Evolutionary conservation across 2,888 invertebrate genomes (phyloP).

Genomic region (Andrena bicolor): DNA sequence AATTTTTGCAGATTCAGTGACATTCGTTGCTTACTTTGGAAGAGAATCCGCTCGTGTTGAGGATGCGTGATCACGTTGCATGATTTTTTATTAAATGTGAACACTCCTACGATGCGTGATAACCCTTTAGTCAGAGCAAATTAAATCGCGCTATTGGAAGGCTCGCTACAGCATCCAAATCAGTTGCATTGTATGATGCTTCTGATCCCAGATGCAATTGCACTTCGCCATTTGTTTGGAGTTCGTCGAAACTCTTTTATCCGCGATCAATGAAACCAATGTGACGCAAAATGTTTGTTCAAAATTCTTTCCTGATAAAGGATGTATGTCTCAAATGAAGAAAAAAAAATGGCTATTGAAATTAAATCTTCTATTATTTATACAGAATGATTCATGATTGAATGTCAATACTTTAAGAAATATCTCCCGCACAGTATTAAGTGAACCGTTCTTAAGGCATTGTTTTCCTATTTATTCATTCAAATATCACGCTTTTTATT

Average conservation of each 20-base stretch:
- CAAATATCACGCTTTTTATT: too few relatives aligned
- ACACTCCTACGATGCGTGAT: slow-evolving; percentile 17
- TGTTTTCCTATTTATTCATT: too few relatives aligned
- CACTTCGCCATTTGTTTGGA: too few relatives aligned
- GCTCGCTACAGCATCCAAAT: background rate
- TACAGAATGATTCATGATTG: too few relatives aligned
- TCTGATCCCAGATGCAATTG: background rate
- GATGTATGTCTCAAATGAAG: background rate
- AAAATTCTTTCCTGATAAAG: background rate
- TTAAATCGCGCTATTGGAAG: slow-evolving; percentile 30
- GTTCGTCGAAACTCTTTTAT: background rate
- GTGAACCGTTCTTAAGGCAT: too few relatives aligned
- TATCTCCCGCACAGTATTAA: too few relatives aligned
- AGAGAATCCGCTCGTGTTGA: slow-evolving; percentile 16
- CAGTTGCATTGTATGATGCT: background rate
- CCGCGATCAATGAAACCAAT: too few relatives aligned
- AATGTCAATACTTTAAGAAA: too few relatives aligned
- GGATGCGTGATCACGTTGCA: slow-evolving; percentile 33
- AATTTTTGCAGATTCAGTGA: slow-evolving; percentile 60
- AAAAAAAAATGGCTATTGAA: background rate
- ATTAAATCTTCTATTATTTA: background rate
- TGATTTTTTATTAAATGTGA: background rate
- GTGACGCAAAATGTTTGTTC: too few relatives aligned
- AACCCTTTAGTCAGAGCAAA: slow-evolving; percentile 16
- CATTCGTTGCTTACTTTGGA: background rate